Percentiles rank a stretch among this genome's conserved stretches.
These are phyloP conservation scores for Chiridota heheva DNA, from an alignment of 35 echinoderm and acorn worm species.

Conservation along the genomic window DNA sequence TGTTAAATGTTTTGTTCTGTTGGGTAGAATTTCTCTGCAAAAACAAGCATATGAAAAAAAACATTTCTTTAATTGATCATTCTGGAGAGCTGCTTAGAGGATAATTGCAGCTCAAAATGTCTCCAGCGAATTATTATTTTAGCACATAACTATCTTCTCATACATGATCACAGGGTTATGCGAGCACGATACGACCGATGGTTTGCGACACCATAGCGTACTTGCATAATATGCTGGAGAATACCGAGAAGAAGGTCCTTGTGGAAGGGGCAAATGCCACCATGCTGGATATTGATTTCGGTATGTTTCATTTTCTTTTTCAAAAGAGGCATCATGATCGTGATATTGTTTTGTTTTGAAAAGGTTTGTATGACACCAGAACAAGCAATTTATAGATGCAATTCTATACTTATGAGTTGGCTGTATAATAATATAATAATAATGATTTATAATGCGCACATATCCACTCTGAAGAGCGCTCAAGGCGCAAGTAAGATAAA, in stretches of 20 bases:
- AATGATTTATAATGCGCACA: too few species aligned
- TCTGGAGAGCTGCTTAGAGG: too few species aligned
- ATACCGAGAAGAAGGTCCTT: constrained; percentile 63
- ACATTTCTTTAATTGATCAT: too few species aligned
- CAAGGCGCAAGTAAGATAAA: too few species aligned
- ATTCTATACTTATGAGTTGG: too few species aligned
- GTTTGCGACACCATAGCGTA: constrained; percentile 81
- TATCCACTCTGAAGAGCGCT: too few species aligned
- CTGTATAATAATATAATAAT: too few species aligned
- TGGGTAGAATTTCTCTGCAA: neutral
- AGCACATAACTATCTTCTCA: too few species aligned
- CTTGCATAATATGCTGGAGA: constrained; percentile 55
- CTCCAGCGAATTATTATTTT: too few species aligned
- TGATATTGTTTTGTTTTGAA: neutral
- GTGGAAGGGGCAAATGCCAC: constrained; percentile 98
- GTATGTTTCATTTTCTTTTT: constrained; percentile 56
- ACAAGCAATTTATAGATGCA: too few species aligned
- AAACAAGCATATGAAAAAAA: neutral
- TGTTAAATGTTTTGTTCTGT: too few species aligned
- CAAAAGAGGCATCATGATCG: neutral
- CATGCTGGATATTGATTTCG: constrained; percentile 99
- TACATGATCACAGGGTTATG: constrained; percentile 70
- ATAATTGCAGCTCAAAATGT: too few species aligned
- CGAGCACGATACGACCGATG: constrained; percentile 78
- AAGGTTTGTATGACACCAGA: neutral